Percentiles rank a stretch among this genome's conserved stretches.
phyloP scores from a whole-genome alignment of 2,797 vertebrate species.

The Eremophila alpestris region DNA sequence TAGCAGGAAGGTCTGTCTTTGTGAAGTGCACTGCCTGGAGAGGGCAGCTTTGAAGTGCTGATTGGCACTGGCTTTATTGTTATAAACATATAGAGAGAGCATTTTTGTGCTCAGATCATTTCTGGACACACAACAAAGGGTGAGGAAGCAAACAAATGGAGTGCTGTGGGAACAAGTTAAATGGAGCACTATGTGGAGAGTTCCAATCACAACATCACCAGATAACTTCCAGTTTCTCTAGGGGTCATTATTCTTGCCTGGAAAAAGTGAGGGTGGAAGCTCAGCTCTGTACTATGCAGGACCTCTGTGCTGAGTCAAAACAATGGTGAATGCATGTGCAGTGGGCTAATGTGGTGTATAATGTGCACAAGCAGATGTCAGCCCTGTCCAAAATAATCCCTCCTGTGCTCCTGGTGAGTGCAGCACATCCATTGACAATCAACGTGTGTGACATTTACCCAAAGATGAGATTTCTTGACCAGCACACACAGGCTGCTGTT shows the following conservation, averaged over 20 bases:
- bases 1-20: slow-evolving; percentile 33
- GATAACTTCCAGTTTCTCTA: not conserved
- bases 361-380: not conserved
- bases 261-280: not conserved
- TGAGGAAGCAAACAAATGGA: slow-evolving; percentile 15
- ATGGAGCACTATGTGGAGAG: not conserved
- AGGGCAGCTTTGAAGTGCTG: slow-evolving; percentile 49
- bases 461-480: not conserved
- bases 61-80: not conserved
- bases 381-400: not conserved
- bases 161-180: not conserved
- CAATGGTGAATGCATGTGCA: not conserved
- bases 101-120: not conserved
- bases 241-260: not conserved
- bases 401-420: not conserved
- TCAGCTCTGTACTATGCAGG: not conserved
- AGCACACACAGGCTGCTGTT: not conserved
- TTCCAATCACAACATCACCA: not conserved
- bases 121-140: slow-evolving; percentile 42
- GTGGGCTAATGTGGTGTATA: not conserved
- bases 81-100: not conserved
- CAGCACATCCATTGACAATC: not conserved
- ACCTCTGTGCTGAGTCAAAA: not conserved
- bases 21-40: slow-evolving; percentile 19
- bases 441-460: not conserved